Evolutionary conservation across 2,797 vertebrate species (phyloP).

Genomic region (Sebastes wilsoni): DNA sequence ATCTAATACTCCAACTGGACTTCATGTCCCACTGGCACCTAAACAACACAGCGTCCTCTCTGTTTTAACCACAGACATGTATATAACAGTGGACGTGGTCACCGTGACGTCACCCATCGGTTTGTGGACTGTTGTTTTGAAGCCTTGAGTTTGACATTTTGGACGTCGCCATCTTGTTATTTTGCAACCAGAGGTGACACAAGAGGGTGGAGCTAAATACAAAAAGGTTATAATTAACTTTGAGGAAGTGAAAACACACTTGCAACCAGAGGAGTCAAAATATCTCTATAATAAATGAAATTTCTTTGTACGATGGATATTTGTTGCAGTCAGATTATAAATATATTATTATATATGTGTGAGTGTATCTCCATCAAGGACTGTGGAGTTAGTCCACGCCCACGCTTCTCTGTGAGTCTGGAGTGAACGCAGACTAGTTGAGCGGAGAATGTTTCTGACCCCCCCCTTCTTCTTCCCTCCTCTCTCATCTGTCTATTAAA

Average conservation of each 20-base stretch:
- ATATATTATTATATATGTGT: not conserved
- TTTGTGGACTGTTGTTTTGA: no score
- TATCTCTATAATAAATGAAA: not conserved
- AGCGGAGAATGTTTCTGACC: not conserved
- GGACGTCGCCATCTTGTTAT: no score
- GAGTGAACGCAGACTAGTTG: slow-evolving; percentile 22
- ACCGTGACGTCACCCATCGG: no score
- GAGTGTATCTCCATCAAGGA: not conserved
- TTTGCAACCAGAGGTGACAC: no score
- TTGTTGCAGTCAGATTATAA: not conserved
- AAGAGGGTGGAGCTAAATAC: no score
- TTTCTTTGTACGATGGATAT: not conserved
- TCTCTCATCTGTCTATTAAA: slow-evolving; percentile 1
- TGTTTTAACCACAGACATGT: not conserved
- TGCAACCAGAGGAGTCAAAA: not conserved
- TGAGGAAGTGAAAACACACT: no score
- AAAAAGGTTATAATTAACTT: no score
- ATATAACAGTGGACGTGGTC: no score
- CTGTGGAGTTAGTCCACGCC: slow-evolving; percentile 15
- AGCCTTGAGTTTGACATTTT: no score
- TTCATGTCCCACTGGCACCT: not conserved
- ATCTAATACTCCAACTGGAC: not conserved
- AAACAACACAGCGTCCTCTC: not conserved
- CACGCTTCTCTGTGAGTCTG: slow-evolving; percentile 38
- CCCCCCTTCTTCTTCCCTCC: not conserved